phyloP scores from a whole-genome alignment of 2,113 vertebrate species.

The Eudorcas thomsonii region DNA sequence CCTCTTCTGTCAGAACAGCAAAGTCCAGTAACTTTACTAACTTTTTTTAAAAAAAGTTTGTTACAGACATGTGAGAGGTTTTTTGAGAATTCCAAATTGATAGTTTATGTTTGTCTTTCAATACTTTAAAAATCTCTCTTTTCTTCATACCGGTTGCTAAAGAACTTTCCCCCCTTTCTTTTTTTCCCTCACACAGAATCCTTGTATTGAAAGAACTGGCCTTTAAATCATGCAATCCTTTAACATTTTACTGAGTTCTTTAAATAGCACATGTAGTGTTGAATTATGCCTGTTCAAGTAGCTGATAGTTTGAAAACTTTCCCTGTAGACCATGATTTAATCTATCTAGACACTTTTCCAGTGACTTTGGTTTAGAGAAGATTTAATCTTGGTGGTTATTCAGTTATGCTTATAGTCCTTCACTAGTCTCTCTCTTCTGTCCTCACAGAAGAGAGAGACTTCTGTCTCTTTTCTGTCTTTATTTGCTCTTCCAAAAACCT shows the following conservation, averaged over 20 bases:
- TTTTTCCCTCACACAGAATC: background rate
- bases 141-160: background rate
- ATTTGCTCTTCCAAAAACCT: background rate
- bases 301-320: background rate
- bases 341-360: background rate
- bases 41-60: background rate
- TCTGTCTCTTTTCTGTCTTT: background rate
- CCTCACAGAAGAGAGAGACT: no score
- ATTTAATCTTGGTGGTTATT: background rate
- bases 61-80: background rate
- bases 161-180: background rate
- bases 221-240: background rate
- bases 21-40: background rate
- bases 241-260: background rate
- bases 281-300: background rate
- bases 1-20: slow-evolving; percentile 30
- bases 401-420: background rate
- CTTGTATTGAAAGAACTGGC: background rate
- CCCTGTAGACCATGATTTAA: background rate
- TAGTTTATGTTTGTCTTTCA: background rate
- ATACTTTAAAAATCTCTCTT: background rate
- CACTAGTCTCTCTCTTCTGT: background rate
- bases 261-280: background rate
- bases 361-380: background rate
- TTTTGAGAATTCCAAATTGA: background rate